Conservation (phyloP, 2,888 invertebrate genomes). For the Eupithecia insigniata region DNA sequence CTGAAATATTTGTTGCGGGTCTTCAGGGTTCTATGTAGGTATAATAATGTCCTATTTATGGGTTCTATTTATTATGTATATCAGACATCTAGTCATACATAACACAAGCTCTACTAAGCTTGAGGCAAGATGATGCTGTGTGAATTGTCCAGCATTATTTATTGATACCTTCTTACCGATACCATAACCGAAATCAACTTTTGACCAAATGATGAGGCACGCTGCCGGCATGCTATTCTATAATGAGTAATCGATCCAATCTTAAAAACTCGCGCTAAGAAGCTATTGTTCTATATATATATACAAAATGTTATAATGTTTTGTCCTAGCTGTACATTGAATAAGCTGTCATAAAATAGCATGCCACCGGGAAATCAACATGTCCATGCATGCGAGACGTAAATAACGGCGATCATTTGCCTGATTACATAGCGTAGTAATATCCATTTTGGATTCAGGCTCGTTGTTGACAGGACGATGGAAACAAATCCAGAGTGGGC, state of each 20-base stretch:
- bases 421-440: conserved; percentile 21
- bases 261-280: not conserved
- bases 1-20: too few species aligned
- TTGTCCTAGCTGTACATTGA: not conserved
- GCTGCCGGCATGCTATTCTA: not conserved
- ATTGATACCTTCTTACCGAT: too few species aligned
- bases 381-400: conserved; percentile 10
- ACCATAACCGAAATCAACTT: not conserved
- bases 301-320: too few species aligned
- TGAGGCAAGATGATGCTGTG: too few species aligned
- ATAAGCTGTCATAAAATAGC: conserved; percentile 14
- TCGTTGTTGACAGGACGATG: not conserved
- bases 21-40: too few species aligned
- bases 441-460: conserved; percentile 17
- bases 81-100: too few species aligned
- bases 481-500: not conserved
- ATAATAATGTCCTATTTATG: too few species aligned
- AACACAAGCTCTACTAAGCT: too few species aligned
- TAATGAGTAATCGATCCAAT: not conserved
- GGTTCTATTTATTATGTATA: too few species aligned
- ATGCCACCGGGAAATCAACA: conserved; percentile 39
- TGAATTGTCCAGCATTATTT: too few species aligned
- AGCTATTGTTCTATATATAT: not conserved
- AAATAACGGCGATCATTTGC: conserved; percentile 22
- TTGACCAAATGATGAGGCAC: not conserved